Percentiles rank a stretch among this genome's conserved stretches.
These are phyloP conservation scores for Yponomeuta plumbellus DNA, from an alignment of 2,888 invertebrate genomes.

Conservation along the genomic window DNA sequence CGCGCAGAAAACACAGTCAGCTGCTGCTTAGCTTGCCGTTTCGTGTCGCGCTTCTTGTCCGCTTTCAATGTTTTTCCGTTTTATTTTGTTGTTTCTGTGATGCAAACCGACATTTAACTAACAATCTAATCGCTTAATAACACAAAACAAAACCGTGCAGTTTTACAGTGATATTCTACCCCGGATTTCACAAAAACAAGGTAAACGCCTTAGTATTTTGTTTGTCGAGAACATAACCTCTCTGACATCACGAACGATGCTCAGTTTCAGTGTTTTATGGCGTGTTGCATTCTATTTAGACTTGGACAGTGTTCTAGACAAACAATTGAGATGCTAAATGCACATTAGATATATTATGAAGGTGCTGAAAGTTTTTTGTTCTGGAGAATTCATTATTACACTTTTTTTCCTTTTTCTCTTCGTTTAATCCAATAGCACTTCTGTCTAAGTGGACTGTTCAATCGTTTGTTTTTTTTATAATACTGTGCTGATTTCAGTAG, in stretches of 20 bases:
- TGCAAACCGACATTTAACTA: conserved; percentile 71
- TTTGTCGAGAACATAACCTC: conserved; percentile 76
- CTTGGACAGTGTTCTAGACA: conserved; percentile 26
- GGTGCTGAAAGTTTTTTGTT: neutral
- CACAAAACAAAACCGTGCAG: conserved; percentile 64
- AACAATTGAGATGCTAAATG: conserved; percentile 6
- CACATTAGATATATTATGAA: neutral
- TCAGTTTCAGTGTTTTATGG: conserved; percentile 52
- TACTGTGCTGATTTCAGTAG: no score
- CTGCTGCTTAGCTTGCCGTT: conserved; percentile 83
- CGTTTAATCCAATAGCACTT: no score
- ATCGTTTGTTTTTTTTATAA: no score
- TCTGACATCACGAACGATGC: conserved; percentile 54
- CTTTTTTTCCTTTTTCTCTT: no score
- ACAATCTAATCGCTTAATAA: conserved; percentile 56
- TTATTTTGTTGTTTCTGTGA: conserved; percentile 77
- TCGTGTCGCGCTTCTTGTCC: conserved; percentile 79
- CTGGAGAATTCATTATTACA: neutral
- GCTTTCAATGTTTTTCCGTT: conserved; percentile 77
- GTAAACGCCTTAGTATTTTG: conserved; percentile 77
- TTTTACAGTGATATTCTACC: conserved; percentile 58
- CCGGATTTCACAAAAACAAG: conserved; percentile 58
- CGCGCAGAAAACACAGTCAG: conserved; percentile 73
- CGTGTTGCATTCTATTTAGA: conserved; percentile 28
- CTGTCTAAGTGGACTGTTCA: no score